Conservation (phyloP, 2,113 vertebrate species). For the Aptenodytes forsteri region DNA sequence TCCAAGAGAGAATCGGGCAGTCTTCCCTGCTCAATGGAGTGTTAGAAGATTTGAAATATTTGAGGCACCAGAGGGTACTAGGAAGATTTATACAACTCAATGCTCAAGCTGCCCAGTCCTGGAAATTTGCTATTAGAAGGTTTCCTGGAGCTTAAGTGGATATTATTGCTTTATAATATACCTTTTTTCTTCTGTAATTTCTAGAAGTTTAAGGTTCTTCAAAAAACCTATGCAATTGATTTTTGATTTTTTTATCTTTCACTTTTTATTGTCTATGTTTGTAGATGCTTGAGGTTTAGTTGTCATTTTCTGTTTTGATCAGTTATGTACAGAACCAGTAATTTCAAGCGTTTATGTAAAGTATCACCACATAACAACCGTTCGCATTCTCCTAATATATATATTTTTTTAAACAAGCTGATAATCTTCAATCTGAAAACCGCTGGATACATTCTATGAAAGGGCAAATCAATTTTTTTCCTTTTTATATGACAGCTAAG, state of each 20-base stretch:
- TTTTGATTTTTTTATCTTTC: neutral
- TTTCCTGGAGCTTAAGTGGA: neutral
- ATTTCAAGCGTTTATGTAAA: neutral
- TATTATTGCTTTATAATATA: neutral
- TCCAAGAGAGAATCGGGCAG: conserved; percentile 19
- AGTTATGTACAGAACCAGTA: neutral
- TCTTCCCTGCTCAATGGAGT: conserved; percentile 2
- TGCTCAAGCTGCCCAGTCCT: neutral
- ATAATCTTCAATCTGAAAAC: neutral
- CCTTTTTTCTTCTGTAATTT: neutral
- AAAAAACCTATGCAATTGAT: neutral
- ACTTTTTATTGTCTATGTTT: neutral
- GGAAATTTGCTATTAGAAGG: neutral
- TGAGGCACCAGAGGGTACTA: neutral
- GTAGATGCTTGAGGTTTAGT: neutral
- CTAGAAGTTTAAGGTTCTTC: neutral
- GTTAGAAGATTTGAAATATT: conserved; percentile 12
- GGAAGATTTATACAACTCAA: neutral
- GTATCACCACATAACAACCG: neutral
- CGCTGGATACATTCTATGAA: neutral
- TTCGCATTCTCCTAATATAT: neutral
- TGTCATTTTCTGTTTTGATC: neutral
- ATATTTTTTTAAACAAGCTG: neutral
- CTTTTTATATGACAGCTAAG: neutral
- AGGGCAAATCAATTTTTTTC: neutral